A percentile compares a stretch with the other conserved stretches of the same genome.
Conservation (phyloP, 2,113 vertebrate species). For the Lepus americanus region DNA sequence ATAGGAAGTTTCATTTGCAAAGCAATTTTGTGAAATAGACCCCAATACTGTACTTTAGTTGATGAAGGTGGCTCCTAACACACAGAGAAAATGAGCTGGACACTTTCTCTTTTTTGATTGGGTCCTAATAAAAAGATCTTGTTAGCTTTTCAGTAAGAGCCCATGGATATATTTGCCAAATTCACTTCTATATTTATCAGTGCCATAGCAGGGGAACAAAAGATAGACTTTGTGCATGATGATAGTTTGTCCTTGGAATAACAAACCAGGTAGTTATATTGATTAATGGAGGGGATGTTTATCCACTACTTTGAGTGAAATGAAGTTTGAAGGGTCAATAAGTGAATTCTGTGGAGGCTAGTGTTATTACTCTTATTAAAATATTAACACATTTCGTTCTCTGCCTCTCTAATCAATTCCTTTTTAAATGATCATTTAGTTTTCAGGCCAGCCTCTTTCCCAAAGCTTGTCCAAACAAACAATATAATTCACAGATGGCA, state of each 20-base stretch:
- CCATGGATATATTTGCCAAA: slow-evolving; percentile 40
- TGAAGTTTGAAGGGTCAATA: slow-evolving; percentile 64
- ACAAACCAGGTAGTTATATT: slow-evolving; percentile 67
- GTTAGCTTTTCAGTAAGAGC: slow-evolving; percentile 26
- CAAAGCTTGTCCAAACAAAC: slow-evolving; percentile 55
- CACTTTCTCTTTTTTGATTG: slow-evolving; percentile 25
- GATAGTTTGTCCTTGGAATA: slow-evolving; percentile 68
- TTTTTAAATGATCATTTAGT: slow-evolving; percentile 46
- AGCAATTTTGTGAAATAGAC: background rate
- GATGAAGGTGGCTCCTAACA: background rate
- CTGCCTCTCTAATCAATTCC: slow-evolving; percentile 61
- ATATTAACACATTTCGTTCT: slow-evolving; percentile 67
- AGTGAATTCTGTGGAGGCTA: slow-evolving; percentile 51
- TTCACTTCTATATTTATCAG: slow-evolving; percentile 56
- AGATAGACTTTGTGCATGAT: background rate
- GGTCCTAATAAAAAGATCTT: background rate
- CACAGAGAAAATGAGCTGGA: background rate
- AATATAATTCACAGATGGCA: slow-evolving; percentile 49
- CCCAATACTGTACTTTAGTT: background rate
- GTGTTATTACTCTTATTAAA: slow-evolving; percentile 74
- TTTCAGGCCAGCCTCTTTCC: slow-evolving; percentile 62
- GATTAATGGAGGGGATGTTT: slow-evolving; percentile 75
- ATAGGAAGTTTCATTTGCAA: background rate
- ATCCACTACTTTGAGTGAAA: slow-evolving; percentile 65
- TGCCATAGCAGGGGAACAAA: background rate